Conservation (phyloP, 30 jellyfish, hydroid and myxozoan genomes). For the Morbakka virulenta region DNA sequence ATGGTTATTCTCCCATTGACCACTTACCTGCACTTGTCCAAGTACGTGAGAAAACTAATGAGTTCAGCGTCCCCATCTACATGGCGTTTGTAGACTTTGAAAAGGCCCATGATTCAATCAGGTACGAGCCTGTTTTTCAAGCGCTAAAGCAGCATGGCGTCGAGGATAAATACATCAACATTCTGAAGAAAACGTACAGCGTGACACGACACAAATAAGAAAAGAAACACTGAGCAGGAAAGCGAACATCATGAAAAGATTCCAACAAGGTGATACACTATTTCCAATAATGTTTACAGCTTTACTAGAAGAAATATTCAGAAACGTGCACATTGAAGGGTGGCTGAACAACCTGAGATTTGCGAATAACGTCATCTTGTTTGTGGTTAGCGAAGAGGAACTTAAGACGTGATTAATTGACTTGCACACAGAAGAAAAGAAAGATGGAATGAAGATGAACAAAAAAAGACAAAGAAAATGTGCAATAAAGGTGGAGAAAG, state of each 20-base stretch:
- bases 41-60: slow-evolving; percentile 32
- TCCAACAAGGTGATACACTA: too few relatives aligned
- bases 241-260: too few relatives aligned
- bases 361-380: too few relatives aligned
- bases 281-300: slow-evolving; percentile 34
- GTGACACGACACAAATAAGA: slow-evolving; percentile 47
- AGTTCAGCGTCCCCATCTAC: slow-evolving; percentile 26
- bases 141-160: slow-evolving; percentile 35
- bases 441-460: slow-evolving; percentile 41
- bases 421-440: too few relatives aligned
- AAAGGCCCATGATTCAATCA: slow-evolving; percentile 44
- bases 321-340: slow-evolving; percentile 40
- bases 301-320: slow-evolving; percentile 38
- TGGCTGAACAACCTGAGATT: slow-evolving; percentile 34
- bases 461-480: slow-evolving; percentile 34
- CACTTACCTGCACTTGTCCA: slow-evolving; percentile 21
- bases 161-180: too few relatives aligned
- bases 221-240: too few relatives aligned
- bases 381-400: too few relatives aligned
- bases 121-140: slow-evolving; percentile 14
- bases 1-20: slow-evolving; percentile 28
- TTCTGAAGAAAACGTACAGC: slow-evolving; percentile 18
- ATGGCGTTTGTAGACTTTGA: slow-evolving; percentile 50
- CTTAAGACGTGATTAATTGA: too few relatives aligned
- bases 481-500: slow-evolving; percentile 15